Evolutionary conservation across 2,888 invertebrate species (phyloP).

Genomic region (Cephus runcator): DNA sequence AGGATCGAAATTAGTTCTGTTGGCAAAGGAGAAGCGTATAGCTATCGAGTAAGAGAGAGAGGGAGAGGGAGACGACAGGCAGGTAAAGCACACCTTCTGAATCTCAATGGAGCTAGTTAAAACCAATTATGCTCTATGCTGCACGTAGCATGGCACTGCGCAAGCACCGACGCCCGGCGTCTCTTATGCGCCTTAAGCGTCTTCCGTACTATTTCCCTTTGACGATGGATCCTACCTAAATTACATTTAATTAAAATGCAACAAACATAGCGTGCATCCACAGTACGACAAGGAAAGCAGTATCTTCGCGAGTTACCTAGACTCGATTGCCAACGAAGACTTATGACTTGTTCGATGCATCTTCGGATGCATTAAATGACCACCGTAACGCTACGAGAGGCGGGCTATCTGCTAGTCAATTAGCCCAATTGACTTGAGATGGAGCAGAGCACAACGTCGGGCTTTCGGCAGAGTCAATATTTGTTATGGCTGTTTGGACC

Average conservation of each 20-base stretch:
- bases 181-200: background rate
- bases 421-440: background rate
- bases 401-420: background rate
- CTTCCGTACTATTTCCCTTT: background rate
- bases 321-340: background rate
- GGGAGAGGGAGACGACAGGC: too few species aligned
- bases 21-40: background rate
- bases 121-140: conserved; percentile 13
- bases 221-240: background rate
- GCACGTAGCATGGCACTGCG: background rate
- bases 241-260: background rate
- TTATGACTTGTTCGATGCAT: background rate
- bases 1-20: background rate
- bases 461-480: background rate
- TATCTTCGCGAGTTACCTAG: background rate
- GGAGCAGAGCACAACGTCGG: background rate
- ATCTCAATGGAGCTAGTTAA: conserved; percentile 19
- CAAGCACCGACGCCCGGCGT: background rate
- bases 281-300: background rate
- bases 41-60: background rate
- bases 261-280: background rate
- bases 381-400: background rate
- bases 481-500: background rate
- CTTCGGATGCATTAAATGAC: background rate
- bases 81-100: conserved; percentile 6